Evolutionary conservation across 2,113 vertebrate genomes (phyloP).

Genomic region (Pyxicephalus adspersus): DNA sequence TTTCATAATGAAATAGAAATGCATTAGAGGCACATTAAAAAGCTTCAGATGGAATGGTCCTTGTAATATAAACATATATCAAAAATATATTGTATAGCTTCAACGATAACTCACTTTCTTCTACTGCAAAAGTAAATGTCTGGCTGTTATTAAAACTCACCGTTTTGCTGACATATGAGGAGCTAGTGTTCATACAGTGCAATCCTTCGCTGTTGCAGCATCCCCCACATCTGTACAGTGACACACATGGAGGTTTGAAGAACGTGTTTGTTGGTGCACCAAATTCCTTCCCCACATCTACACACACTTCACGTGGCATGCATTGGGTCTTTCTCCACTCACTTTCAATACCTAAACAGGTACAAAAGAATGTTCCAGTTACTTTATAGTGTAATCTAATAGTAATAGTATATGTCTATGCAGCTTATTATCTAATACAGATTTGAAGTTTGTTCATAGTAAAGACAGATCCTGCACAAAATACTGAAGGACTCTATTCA

Average conservation of each 20-base stretch:
- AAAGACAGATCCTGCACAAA: too few relatives aligned
- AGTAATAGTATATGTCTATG: not conserved
- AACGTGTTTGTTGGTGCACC: constrained; percentile 97
- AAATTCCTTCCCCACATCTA: constrained; percentile 98
- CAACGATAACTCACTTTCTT: not conserved
- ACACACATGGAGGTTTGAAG: constrained; percentile 99
- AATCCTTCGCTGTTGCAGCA: constrained; percentile 98
- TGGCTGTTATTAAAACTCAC: constrained; percentile 73
- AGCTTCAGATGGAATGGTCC: not conserved
- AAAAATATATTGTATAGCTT: not conserved
- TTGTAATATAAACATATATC: not conserved
- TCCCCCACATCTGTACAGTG: constrained; percentile 98
- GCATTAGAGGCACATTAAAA: too few relatives aligned
- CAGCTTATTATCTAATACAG: too few relatives aligned
- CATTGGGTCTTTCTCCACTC: constrained; percentile 98
- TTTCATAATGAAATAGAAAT: constrained; percentile 3
- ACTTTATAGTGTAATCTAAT: constrained; percentile 41
- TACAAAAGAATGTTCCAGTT: constrained; percentile 71
- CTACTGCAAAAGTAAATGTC: not conserved
- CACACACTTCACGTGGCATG: constrained; percentile 94
- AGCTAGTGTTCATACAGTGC: constrained; percentile 94
- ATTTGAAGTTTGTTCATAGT: too few relatives aligned
- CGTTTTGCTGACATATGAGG: constrained; percentile 93
- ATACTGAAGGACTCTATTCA: too few relatives aligned
- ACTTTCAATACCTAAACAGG: constrained; percentile 93